These are phyloP conservation scores for Coleophora deauratella DNA, from an alignment of 2,888 invertebrate genomes.

Conservation along the genomic window DNA sequence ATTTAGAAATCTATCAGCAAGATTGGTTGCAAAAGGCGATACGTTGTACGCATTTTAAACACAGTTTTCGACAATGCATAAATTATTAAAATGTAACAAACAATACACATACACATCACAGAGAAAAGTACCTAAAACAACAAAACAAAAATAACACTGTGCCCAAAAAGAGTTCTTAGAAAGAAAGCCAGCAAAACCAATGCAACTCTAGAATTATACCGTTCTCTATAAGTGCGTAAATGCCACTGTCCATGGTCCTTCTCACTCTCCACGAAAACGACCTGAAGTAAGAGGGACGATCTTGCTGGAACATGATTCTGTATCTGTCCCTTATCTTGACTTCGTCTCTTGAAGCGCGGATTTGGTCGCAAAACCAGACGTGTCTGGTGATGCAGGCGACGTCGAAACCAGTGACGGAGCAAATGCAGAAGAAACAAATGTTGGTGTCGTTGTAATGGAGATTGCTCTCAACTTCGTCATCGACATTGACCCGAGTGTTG, in stretches of 20 bases:
- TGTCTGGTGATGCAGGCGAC: conserved; percentile 38
- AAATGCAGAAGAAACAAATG: conserved; percentile 52
- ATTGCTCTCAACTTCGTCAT: conserved; percentile 13
- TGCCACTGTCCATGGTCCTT: conserved; percentile 51
- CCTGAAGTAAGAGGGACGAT: conserved; percentile 47
- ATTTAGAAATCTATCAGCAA: conserved; percentile 2
- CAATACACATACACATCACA: background rate
- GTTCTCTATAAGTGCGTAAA: conserved; percentile 39
- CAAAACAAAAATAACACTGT: background rate
- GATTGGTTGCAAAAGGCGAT: conserved; percentile 48
- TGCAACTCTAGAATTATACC: conserved; percentile 25
- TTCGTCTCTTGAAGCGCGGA: conserved; percentile 22
- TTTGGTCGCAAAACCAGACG: conserved; percentile 47
- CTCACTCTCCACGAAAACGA: conserved; percentile 46
- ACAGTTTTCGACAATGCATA: no score
- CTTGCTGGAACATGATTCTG: conserved; percentile 32
- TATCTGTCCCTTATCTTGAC: conserved; percentile 32
- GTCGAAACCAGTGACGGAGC: conserved; percentile 27
- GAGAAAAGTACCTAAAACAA: conserved; percentile 1
- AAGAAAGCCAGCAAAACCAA: background rate
- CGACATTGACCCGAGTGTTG: conserved; percentile 25
- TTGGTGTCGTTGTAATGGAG: conserved; percentile 30
- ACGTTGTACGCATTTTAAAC: conserved; percentile 13
- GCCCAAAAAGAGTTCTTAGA: background rate
- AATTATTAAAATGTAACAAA: no score